Conservation (phyloP, 2,888 invertebrate genomes). For the Cacoxenus indagator region DNA sequence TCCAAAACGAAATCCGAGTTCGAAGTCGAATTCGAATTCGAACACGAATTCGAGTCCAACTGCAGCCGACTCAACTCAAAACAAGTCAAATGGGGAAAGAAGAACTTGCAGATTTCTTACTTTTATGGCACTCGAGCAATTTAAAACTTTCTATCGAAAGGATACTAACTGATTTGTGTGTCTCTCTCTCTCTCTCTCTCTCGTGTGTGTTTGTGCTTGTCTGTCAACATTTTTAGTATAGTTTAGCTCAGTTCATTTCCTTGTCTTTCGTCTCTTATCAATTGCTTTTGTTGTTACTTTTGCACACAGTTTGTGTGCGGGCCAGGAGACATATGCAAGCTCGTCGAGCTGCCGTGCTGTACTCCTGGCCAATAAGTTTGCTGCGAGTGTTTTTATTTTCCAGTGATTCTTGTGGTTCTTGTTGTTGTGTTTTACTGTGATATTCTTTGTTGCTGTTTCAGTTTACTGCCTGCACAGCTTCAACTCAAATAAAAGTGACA, state of each 20-base stretch:
- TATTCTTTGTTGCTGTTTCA: too few species aligned
- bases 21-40: too few species aligned
- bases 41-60: background rate
- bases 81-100: too few species aligned
- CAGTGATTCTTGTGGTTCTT: background rate
- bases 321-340: constrained; percentile 2
- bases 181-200: background rate
- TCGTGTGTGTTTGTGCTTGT: background rate
- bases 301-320: constrained; percentile 16
- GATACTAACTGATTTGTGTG: background rate
- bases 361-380: constrained; percentile 12
- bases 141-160: background rate
- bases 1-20: too few species aligned
- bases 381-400: background rate
- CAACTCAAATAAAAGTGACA: constrained; percentile 13
- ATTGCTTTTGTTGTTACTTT: constrained; percentile 21
- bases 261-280: background rate
- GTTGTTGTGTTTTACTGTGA: background rate
- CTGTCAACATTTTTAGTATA: background rate
- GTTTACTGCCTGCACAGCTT: too few species aligned
- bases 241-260: background rate
- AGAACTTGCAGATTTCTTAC: too few species aligned
- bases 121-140: background rate
- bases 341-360: background rate
- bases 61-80: background rate